Evolutionary conservation across 35 echinoderm and acorn worm genomes (phyloP).

Genomic region (Heliocidaris erythrogramma): DNA sequence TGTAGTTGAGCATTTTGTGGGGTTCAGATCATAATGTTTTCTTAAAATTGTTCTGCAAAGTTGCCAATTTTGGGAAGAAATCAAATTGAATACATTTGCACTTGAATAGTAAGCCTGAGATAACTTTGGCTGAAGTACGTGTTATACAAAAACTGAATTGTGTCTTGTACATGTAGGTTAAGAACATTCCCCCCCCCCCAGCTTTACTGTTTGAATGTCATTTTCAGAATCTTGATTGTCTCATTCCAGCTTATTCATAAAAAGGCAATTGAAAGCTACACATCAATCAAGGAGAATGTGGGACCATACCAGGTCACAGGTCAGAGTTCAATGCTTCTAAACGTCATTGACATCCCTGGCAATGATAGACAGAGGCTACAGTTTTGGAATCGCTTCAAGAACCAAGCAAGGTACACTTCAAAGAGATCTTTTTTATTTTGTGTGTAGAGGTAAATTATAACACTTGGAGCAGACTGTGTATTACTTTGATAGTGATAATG

Average conservation of each 20-base stretch:
- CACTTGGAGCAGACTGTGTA: too few relatives aligned
- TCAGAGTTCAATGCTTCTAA: slow-evolving; percentile 48
- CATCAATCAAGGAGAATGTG: slow-evolving; percentile 94
- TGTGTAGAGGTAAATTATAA: too few relatives aligned
- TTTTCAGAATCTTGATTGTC: neutral
- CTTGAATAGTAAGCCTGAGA: neutral
- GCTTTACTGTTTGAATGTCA: too few relatives aligned
- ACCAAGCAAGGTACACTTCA: slow-evolving; percentile 74
- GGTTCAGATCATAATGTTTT: too few relatives aligned
- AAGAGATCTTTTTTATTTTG: neutral
- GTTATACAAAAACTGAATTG: too few relatives aligned
- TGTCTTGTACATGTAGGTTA: too few relatives aligned
- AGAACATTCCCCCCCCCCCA: too few relatives aligned
- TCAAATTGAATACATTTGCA: too few relatives aligned
- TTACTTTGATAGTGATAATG: too few relatives aligned
- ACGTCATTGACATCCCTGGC: slow-evolving; percentile 80
- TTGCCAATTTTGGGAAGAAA: too few relatives aligned
- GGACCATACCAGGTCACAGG: slow-evolving; percentile 63
- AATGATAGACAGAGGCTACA: slow-evolving; percentile 81
- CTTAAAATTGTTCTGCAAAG: too few relatives aligned
- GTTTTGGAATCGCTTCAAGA: slow-evolving; percentile 88
- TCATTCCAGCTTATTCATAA: slow-evolving; percentile 69
- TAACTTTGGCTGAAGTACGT: neutral
- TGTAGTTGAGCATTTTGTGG: too few relatives aligned
- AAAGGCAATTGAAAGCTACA: slow-evolving; percentile 71